Base-by-base conservation (phyloP, 1,140 invertebrate species). In the Eupeodes corollae region DNA sequence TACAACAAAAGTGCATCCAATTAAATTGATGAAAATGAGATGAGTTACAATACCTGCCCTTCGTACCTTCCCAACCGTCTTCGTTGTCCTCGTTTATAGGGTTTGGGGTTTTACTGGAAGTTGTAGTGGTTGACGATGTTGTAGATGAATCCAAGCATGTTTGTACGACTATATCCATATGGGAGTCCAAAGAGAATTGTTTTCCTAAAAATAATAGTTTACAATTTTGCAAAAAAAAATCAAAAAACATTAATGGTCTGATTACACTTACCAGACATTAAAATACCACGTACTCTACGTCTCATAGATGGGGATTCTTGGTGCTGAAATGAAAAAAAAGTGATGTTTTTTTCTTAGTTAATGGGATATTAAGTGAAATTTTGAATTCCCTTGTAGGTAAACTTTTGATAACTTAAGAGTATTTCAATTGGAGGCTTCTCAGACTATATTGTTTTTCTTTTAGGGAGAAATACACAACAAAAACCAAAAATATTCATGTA, bases 161-260 rank as follows among this genome's bases (percentile, higher is more conserved):
- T 40, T 63, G 57, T 38, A 65, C 58, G n/a, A 89, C 86, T 49
- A 94, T 75, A 68, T 93, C 88, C 79, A 92, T 86, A 56, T 86
- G 80, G 0, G 88, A 92, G 71, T 94, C 89, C 33, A 94, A 73
- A 2, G 88, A 92, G 69, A 88, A 91, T 68, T 90, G 83, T 57
- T 86, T 86, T 19, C 53, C 51, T 52, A 12, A n/a, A 15, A 30
- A 19, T 6, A 41, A 11, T 10, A 39, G 18, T 16, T 16, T 1
- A 33, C 5, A 42, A 14, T 45, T n/a, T 38, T 10, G 12, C 11
- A 46, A 19, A 33, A 31, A 2, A 15, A 15, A 1, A 47, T 34
- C 16, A 33, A 32, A 3, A 31, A 18, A 41, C n/a, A 35, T 15
- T 39, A n/a, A n/a, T 31, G 3, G 15, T 16, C 10, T 15, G 8